These are phyloP conservation scores for Luehdorfia chinensis DNA, from an alignment of 1,140 invertebrate genomes.

Conservation along the genomic window DNA sequence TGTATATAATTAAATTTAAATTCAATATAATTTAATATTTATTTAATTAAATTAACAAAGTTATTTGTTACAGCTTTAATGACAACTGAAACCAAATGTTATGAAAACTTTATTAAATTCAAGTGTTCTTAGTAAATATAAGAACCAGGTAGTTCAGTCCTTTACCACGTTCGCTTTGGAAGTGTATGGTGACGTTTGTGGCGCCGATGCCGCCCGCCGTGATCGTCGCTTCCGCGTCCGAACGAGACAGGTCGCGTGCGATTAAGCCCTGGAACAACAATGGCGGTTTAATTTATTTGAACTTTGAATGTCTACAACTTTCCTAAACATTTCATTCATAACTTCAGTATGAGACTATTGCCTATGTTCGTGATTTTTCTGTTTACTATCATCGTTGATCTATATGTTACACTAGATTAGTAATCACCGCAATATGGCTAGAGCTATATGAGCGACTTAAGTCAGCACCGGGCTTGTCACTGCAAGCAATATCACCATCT, in stretches of 20 bases:
- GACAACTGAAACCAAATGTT: too few species aligned
- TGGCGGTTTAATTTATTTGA: slow-evolving; percentile 1
- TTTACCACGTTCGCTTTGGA: slow-evolving; percentile 44
- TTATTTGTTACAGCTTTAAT: not conserved
- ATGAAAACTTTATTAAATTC: not conserved
- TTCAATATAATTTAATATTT: too few species aligned
- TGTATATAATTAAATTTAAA: too few species aligned
- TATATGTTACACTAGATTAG: too few species aligned
- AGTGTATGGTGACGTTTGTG: slow-evolving; percentile 47
- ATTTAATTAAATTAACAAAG: too few species aligned
- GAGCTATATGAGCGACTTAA: too few species aligned
- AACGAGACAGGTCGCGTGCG: slow-evolving; percentile 52
- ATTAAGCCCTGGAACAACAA: slow-evolving; percentile 47
- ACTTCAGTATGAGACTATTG: too few species aligned
- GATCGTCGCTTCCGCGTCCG: slow-evolving; percentile 45
- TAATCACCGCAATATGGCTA: too few species aligned
- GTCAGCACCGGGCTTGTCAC: too few species aligned
- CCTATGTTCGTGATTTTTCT: too few species aligned
- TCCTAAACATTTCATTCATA: not conserved
- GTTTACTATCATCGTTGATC: too few species aligned
- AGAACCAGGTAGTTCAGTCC: slow-evolving; percentile 60
- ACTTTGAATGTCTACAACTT: not conserved
- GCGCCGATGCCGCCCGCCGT: slow-evolving; percentile 48
- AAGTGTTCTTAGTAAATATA: slow-evolving; percentile 47
- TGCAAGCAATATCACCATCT: too few species aligned